Conservation (phyloP, 2,797 vertebrate genomes). For the Carcharodon carcharias region DNA sequence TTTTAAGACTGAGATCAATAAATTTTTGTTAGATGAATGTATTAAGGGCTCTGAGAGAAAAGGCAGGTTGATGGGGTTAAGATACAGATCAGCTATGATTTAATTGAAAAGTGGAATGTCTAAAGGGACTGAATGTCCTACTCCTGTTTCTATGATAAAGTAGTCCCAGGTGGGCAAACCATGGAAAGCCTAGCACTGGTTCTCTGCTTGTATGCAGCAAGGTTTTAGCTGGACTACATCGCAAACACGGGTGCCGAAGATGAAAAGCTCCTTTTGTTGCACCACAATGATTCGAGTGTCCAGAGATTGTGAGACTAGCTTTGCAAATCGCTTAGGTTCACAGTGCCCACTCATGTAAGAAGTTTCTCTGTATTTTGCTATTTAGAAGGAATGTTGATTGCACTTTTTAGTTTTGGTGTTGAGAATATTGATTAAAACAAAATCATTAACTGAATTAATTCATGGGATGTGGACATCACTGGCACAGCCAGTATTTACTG, state of each 20-base stretch:
- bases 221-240: neutral
- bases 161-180: neutral
- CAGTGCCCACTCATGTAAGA: neutral
- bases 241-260: neutral
- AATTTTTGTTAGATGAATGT: neutral
- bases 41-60: neutral
- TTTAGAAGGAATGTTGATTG: neutral
- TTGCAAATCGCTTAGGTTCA: neutral
- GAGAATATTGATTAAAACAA: neutral
- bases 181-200: neutral
- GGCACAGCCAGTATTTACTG: no score
- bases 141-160: neutral
- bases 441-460: neutral
- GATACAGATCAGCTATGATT: neutral
- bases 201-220: neutral
- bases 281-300: neutral
- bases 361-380: neutral
- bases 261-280: neutral
- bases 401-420: neutral
- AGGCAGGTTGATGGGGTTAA: neutral
- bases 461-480: no score
- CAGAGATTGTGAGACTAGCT: neutral
- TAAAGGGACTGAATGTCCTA: neutral
- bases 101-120: neutral
- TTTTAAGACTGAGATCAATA: neutral